Percentiles rank a stretch among this genome's conserved stretches.
Evolutionary conservation across 2,113 vertebrate species (phyloP).

Genomic region (Limanda limanda): DNA sequence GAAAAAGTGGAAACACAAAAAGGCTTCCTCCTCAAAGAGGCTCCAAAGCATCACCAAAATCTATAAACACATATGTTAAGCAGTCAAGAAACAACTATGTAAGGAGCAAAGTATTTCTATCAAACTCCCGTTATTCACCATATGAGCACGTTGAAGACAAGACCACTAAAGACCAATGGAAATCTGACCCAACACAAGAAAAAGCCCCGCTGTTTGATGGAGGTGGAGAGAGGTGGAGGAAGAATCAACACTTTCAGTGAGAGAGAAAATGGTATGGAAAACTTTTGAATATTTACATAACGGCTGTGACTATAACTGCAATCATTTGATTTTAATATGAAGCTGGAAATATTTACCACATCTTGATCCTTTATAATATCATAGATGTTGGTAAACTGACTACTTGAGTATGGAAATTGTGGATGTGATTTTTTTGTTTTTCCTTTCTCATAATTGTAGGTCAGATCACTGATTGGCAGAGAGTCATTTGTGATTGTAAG

Average conservation of each 20-base stretch:
- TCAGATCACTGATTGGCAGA: not conserved
- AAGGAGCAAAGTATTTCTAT: conserved; percentile 2
- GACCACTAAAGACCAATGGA: conserved; percentile 2
- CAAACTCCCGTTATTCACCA: conserved; percentile 30
- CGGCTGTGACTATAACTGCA: too few species aligned
- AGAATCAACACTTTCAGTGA: not conserved
- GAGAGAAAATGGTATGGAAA: conserved; percentile 12
- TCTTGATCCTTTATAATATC: not conserved
- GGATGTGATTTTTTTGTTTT: not conserved
- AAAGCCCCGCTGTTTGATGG: not conserved
- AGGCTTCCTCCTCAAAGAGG: not conserved
- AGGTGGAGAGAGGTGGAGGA: not conserved
- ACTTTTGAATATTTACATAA: not conserved
- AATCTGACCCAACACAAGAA: not conserved
- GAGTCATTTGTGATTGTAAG: not conserved
- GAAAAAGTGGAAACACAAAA: conserved; percentile 6
- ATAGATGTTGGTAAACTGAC: not conserved
- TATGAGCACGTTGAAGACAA: not conserved
- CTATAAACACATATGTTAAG: not conserved
- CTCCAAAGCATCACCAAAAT: not conserved
- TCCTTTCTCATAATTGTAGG: not conserved
- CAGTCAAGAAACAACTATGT: conserved; percentile 37
- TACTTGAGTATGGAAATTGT: not conserved
- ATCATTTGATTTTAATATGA: too few species aligned
- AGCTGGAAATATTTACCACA: too few species aligned